Evolutionary conservation across 2,888 invertebrate genomes (phyloP).

Genomic region (Tetanocera ferruginea): DNA sequence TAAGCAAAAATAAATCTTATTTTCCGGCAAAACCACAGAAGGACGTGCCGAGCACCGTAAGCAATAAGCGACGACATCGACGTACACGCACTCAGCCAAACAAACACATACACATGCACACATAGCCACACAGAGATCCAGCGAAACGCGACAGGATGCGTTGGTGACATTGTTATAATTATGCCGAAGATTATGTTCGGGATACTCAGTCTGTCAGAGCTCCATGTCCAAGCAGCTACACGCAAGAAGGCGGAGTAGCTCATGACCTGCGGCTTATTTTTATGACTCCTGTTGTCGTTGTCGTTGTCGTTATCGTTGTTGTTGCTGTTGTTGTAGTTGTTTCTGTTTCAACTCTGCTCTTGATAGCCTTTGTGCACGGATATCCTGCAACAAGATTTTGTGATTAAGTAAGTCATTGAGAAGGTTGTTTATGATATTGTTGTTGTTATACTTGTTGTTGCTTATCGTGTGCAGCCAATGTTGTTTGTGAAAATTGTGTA

Average conservation of each 20-base stretch:
- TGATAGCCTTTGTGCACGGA: constrained; percentile 45
- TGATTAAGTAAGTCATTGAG: constrained; percentile 64
- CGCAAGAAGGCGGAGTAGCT: not conserved
- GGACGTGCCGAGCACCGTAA: constrained; percentile 61
- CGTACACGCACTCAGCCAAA: constrained; percentile 38
- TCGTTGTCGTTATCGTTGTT: not conserved
- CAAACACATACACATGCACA: constrained; percentile 2
- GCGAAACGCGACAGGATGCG: constrained; percentile 6
- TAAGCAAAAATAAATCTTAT: constrained; percentile 55
- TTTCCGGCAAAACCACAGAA: constrained; percentile 63
- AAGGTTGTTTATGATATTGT: not conserved
- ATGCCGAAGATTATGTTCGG: constrained; percentile 61
- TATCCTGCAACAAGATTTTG: constrained; percentile 63
- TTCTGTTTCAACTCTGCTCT: constrained; percentile 19
- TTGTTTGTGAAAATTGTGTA: not conserved
- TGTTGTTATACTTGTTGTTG: not conserved
- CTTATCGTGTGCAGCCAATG: not conserved
- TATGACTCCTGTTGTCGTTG: constrained; percentile 12
- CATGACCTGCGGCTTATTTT: constrained; percentile 23
- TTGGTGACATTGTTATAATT: constrained; percentile 64
- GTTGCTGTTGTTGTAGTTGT: constrained; percentile 3
- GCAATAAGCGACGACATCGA: constrained; percentile 49
- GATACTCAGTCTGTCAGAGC: not conserved
- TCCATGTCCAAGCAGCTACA: not conserved
- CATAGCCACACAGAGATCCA: not conserved